phyloP scores from a whole-genome alignment of 2,888 invertebrate genomes.

The Bembecia ichneumoniformis region DNA sequence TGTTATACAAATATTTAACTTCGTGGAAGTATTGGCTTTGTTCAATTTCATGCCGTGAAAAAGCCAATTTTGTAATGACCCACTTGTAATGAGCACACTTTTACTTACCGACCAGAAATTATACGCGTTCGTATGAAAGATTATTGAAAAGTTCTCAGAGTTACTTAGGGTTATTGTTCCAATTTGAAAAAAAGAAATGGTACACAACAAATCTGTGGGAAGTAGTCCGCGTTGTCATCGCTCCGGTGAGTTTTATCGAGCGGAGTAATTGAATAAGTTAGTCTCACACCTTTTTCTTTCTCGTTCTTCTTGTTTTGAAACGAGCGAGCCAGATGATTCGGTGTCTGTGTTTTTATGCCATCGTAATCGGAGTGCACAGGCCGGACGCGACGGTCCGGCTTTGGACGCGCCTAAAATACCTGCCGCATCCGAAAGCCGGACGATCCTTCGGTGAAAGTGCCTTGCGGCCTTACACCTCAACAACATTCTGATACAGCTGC shows the following conservation, averaged over 20 bases:
- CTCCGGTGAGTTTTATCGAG: conserved; percentile 21
- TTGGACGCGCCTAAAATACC: conserved; percentile 34
- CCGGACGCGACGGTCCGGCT: conserved; percentile 12
- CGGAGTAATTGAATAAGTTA: conserved; percentile 21
- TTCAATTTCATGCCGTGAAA: conserved; percentile 45
- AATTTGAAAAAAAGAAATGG: conserved; percentile 11
- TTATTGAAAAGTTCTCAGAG: neutral
- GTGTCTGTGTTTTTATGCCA: conserved; percentile 3
- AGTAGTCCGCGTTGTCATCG: conserved; percentile 47
- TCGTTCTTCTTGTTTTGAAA: conserved; percentile 25
- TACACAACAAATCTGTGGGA: conserved; percentile 35
- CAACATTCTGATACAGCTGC: conserved; percentile 22
- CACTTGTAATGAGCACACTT: neutral
- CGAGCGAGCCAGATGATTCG: conserved; percentile 32
- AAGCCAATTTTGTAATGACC: conserved; percentile 24
- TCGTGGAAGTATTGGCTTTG: conserved; percentile 29
- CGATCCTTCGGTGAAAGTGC: conserved; percentile 63
- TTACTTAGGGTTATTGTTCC: neutral
- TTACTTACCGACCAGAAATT: neutral
- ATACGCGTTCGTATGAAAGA: no score
- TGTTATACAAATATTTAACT: conserved; percentile 44
- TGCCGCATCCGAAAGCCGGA: conserved; percentile 42
- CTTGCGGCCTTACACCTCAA: conserved; percentile 32
- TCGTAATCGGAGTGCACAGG: conserved; percentile 1
- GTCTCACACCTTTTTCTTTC: conserved; percentile 39